Evolutionary conservation across 2,888 invertebrate genomes (phyloP).

Genomic region (Parnassius apollo): DNA sequence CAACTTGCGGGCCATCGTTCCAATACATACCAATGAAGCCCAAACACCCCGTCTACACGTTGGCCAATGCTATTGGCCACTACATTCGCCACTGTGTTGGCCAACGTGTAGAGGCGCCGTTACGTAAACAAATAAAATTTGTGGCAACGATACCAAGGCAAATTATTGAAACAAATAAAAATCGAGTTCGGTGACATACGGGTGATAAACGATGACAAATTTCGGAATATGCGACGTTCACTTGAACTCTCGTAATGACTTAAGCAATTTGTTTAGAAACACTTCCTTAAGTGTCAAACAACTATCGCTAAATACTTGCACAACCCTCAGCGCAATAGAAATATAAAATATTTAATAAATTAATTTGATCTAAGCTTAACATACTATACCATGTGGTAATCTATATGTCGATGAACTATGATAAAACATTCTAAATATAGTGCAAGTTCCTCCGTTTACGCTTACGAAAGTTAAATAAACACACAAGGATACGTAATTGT

Average conservation of each 20-base stretch:
- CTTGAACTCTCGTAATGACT: constrained; percentile 16
- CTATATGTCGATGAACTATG: neutral
- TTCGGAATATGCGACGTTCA: constrained; percentile 21
- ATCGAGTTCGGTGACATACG: constrained; percentile 6
- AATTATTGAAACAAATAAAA: neutral
- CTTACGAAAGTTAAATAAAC: no score
- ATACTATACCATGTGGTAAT: neutral
- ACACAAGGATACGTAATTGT: no score
- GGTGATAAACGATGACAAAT: constrained; percentile 13
- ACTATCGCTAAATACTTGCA: constrained; percentile 1
- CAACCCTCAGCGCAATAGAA: neutral
- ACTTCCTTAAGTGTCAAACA: constrained; percentile 3
- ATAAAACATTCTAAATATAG: neutral
- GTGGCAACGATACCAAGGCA: neutral
- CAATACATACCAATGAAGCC: no score
- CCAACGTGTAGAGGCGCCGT: no score
- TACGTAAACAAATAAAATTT: neutral
- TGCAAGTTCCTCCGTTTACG: neutral
- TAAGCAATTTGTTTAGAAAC: constrained; percentile 17
- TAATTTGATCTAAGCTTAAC: neutral
- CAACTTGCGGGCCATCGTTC: no score
- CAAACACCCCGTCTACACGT: no score
- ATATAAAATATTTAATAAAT: neutral
- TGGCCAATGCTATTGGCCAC: no score
- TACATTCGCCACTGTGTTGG: no score